Conservation (phyloP, 1,140 invertebrate genomes). For the Armadillidium nasatum region DNA sequence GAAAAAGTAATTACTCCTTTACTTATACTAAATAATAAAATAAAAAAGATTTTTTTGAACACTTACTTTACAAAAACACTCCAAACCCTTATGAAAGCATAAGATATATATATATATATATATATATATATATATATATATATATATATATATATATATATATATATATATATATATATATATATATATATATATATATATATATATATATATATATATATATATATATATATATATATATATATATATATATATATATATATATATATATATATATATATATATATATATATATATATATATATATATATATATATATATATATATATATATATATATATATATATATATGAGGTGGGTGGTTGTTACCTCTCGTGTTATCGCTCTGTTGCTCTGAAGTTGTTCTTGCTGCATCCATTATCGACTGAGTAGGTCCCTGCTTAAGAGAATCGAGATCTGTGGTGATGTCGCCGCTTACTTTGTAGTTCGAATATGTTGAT, state of each 20-base stretch:
- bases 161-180: too few species aligned
- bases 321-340: not conserved
- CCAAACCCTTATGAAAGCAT: too few species aligned
- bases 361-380: not conserved
- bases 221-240: constrained; percentile 7
- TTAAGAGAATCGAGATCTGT: constrained; percentile 28
- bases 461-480: constrained; percentile 33
- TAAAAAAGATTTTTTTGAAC: too few species aligned
- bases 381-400: not conserved
- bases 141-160: too few species aligned
- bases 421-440: not conserved
- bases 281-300: constrained; percentile 15
- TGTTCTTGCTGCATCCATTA: not conserved
- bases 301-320: constrained; percentile 8
- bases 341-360: not conserved
- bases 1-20: too few species aligned
- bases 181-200: not conserved
- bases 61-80: too few species aligned
- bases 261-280: constrained; percentile 15
- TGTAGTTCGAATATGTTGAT: constrained; percentile 39
- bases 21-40: too few species aligned
- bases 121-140: too few species aligned
- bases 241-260: constrained; percentile 14
- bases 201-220: constrained; percentile 10
- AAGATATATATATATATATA: too few species aligned